A percentile compares a stretch with the other conserved stretches of the same genome.
Evolutionary conservation across 2,888 invertebrate species (phyloP).

Genomic region (Notodonta dromedarius): DNA sequence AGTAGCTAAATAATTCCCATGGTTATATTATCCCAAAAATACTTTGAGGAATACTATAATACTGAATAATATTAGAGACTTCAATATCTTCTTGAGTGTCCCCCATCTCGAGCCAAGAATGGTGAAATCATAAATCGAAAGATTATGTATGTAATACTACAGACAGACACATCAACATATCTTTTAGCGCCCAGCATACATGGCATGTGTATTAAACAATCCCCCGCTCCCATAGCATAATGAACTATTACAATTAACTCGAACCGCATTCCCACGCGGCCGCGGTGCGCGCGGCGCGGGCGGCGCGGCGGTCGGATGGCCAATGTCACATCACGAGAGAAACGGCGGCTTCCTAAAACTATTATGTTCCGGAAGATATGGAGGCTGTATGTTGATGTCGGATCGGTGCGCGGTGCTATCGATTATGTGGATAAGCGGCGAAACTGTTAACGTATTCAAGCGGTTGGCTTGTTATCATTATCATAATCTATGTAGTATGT

Average conservation of each 20-base stretch:
- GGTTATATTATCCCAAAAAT: too few species aligned
- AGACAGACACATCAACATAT: not conserved
- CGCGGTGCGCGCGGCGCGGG: too few species aligned
- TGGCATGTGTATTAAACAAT: not conserved
- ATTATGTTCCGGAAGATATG: conserved; percentile 40
- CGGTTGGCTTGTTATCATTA: not conserved
- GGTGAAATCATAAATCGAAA: too few species aligned
- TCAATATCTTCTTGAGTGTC: too few species aligned
- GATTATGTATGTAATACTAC: too few species aligned
- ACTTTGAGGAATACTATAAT: too few species aligned
- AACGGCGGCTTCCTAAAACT: conserved; percentile 44
- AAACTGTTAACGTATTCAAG: not conserved
- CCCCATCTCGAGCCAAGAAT: too few species aligned
- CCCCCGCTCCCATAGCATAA: conserved; percentile 10
- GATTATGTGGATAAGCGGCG: not conserved
- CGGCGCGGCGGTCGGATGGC: conserved; percentile 31
- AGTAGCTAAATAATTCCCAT: too few species aligned
- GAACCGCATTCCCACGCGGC: not conserved
- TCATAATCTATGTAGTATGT: too few species aligned
- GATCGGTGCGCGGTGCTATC: conserved; percentile 9
- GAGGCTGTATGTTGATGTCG: conserved; percentile 18
- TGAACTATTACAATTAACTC: conserved; percentile 6
- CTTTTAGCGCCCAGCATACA: not conserved
- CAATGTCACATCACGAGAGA: conserved; percentile 47
- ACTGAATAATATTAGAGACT: too few species aligned